Conservation (phyloP, 2,113 vertebrate genomes). For the Ancistrus triradiatus region DNA sequence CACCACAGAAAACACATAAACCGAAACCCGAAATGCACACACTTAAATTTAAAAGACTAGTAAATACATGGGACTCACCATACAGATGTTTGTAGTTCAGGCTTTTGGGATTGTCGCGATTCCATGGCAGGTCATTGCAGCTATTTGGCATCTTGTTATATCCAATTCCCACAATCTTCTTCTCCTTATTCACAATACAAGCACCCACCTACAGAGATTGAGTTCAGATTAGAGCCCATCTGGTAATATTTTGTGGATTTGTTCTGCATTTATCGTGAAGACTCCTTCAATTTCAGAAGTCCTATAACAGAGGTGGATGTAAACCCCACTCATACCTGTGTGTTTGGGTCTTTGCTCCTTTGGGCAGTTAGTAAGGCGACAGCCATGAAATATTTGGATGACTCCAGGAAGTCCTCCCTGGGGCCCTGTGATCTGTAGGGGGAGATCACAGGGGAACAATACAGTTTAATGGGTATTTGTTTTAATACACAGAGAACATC, state of each 20-base stretch:
- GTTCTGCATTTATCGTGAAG: no score
- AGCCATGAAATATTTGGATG: conserved; percentile 97
- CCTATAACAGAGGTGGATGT: no score
- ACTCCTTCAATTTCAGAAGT: no score
- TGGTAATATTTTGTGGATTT: no score
- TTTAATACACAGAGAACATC: no score
- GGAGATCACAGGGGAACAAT: not conserved
- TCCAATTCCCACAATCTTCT: conserved; percentile 96
- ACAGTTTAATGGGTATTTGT: no score
- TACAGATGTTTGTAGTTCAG: conserved; percentile 86
- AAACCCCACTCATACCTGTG: conserved; percentile 74
- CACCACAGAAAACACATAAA: not conserved
- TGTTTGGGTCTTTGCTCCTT: conserved; percentile 95
- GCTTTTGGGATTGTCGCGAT: conserved; percentile 62
- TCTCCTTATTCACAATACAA: conserved; percentile 94
- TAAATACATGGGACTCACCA: no score
- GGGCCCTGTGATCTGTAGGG: not conserved
- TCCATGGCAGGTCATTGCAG: conserved; percentile 77
- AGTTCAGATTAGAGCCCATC: no score
- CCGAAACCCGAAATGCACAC: no score
- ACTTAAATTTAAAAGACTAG: no score
- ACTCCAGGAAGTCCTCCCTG: conserved; percentile 89
- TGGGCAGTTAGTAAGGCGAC: conserved; percentile 95
- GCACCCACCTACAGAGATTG: conserved; percentile 80
- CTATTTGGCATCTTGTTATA: conserved; percentile 97